Percentiles rank a stretch among this genome's conserved stretches.
These are phyloP conservation scores for Eupsilia transversa DNA, from an alignment of 2,888 invertebrate species.

Conservation along the genomic window DNA sequence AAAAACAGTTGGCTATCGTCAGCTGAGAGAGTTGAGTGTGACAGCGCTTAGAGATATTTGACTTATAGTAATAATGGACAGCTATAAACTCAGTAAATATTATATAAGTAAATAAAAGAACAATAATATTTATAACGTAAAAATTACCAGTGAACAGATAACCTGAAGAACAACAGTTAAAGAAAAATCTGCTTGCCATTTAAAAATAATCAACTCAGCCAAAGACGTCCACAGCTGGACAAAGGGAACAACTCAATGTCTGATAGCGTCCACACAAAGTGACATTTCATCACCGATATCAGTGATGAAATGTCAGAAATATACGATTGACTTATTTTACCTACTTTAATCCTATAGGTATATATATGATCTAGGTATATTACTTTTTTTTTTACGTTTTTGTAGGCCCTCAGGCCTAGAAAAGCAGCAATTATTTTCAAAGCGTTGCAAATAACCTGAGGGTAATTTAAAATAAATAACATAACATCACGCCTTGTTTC, in stretches of 20 bases:
- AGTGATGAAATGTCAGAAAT: too few relatives aligned
- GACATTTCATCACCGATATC: background rate
- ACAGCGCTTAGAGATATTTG: background rate
- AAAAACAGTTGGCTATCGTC: background rate
- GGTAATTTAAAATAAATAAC: too few relatives aligned
- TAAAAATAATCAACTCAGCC: background rate
- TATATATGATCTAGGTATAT: too few relatives aligned
- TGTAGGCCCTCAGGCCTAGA: too few relatives aligned
- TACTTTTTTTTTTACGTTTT: too few relatives aligned
- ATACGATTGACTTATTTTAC: too few relatives aligned
- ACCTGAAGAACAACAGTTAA: background rate
- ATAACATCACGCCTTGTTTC: too few relatives aligned
- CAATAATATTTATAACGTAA: background rate
- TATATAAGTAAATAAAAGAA: background rate
- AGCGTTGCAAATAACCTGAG: too few relatives aligned
- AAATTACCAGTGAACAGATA: background rate
- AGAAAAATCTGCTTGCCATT: background rate
- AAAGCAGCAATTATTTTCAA: too few relatives aligned
- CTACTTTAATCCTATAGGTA: too few relatives aligned
- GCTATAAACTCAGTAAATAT: background rate
- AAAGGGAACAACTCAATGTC: background rate
- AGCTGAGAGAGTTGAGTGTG: background rate
- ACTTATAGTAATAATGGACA: background rate
- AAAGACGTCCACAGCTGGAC: background rate
- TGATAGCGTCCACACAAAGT: background rate